Conservation (phyloP, 2,113 vertebrate genomes). For the Seriola quinqueradiata region DNA sequence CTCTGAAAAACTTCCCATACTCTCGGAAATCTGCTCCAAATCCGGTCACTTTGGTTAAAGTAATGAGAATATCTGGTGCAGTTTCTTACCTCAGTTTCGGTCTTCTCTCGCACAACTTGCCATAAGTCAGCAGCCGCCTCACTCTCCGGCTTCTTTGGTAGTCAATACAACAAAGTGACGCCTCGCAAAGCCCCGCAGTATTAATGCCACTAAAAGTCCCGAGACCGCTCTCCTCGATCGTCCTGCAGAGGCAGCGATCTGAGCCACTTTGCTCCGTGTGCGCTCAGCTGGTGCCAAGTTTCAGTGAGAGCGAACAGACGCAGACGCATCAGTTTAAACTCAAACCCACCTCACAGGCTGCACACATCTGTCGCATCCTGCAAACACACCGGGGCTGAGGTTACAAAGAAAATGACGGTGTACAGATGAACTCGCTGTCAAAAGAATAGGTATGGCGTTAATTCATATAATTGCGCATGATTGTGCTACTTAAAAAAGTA, state of each 20-base stretch:
- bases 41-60: background rate
- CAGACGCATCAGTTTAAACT: conserved; percentile 19
- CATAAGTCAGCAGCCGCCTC: conserved; percentile 10
- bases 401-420: background rate
- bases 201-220: background rate
- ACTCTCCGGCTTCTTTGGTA: background rate
- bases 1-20: background rate
- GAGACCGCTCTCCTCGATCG: background rate
- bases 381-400: background rate
- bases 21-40: too few relatives aligned
- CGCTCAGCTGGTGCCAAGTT: conserved; percentile 31
- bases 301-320: conserved; percentile 8
- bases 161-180: background rate
- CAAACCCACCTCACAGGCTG: background rate
- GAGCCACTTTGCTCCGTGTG: conserved; percentile 21
- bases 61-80: fast-evolving
- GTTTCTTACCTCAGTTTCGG: conserved; percentile 54
- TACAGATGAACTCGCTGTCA: background rate
- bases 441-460: background rate
- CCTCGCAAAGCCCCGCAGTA: background rate
- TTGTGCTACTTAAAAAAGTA: too few relatives aligned
- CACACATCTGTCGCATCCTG: background rate
- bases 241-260: background rate
- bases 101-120: background rate
- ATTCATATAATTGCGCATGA: background rate